A percentile compares a stretch with the other conserved stretches of the same genome.
phyloP scores from a whole-genome alignment of 2,797 vertebrate genomes.

The Peromyscus melanophrys region DNA sequence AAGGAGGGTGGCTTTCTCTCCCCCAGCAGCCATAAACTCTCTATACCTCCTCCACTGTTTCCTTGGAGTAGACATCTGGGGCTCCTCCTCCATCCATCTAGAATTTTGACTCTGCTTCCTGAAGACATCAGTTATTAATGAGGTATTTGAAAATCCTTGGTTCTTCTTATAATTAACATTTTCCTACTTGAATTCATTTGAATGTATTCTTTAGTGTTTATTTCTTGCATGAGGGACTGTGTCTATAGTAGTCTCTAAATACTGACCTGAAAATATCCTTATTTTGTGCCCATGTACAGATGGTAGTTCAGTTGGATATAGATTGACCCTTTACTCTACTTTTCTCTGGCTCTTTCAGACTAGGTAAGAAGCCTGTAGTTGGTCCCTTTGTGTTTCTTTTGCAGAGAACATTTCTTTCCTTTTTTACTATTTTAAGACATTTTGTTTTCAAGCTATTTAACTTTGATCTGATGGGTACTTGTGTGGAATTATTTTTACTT shows the following conservation, averaged over 20 bases:
- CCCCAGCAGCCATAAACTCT: background rate
- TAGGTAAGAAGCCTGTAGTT: background rate
- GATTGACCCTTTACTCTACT: background rate
- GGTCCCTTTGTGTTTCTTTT: background rate
- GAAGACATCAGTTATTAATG: background rate
- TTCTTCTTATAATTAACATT: background rate
- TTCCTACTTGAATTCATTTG: background rate
- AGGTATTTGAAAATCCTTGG: background rate
- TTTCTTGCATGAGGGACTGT: background rate
- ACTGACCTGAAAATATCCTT: background rate
- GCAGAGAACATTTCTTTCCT: background rate
- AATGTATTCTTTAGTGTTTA: background rate
- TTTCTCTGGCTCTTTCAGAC: background rate
- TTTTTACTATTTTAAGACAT: background rate
- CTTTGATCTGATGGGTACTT: background rate
- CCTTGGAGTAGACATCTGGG: background rate
- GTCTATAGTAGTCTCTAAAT: background rate
- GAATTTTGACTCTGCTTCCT: background rate
- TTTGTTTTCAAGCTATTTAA: constrained; percentile 14
- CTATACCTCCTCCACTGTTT: background rate
- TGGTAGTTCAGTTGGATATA: background rate
- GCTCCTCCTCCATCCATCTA: background rate
- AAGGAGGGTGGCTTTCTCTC: background rate
- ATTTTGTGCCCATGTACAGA: background rate
- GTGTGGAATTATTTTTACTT: background rate